These are phyloP conservation scores for Barbus barbus DNA, from an alignment of 2,113 vertebrate genomes.

Conservation along the genomic window DNA sequence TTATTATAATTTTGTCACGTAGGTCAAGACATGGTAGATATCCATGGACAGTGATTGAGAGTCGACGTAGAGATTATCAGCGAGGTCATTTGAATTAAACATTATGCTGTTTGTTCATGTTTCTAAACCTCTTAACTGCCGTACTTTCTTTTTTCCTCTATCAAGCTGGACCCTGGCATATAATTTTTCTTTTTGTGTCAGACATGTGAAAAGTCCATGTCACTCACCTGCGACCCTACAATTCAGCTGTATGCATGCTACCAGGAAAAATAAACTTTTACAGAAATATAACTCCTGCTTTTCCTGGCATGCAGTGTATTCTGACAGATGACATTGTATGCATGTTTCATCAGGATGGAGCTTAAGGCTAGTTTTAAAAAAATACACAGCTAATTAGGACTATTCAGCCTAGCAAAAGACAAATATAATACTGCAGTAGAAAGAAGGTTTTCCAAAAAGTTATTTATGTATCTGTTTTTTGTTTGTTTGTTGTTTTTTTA, in stretches of 20 bases:
- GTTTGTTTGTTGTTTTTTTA: too few relatives aligned
- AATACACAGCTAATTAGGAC: not conserved
- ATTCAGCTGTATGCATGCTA: not conserved
- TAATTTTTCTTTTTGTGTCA: not conserved
- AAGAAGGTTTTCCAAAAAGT: not conserved
- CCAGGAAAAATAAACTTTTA: not conserved
- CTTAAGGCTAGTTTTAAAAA: not conserved
- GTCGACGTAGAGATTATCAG: conserved; percentile 21
- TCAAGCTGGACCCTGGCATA: not conserved
- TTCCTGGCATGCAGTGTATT: not conserved
- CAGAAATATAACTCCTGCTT: not conserved
- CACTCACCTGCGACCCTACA: not conserved
- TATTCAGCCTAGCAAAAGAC: not conserved
- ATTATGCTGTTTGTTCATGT: not conserved
- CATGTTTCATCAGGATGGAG: not conserved
- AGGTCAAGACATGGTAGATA: not conserved
- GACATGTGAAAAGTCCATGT: not conserved
- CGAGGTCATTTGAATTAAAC: conserved; percentile 9
- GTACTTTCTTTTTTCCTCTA: not conserved
- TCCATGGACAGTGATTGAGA: too few relatives aligned
- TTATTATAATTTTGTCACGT: too few relatives aligned
- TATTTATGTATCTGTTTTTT: not conserved
- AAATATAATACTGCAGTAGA: not conserved
- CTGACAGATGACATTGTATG: not conserved
- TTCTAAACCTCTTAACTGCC: conserved; percentile 11